phyloP scores from a whole-genome alignment of 2,113 vertebrate genomes.

The Macrotus californicus region DNA sequence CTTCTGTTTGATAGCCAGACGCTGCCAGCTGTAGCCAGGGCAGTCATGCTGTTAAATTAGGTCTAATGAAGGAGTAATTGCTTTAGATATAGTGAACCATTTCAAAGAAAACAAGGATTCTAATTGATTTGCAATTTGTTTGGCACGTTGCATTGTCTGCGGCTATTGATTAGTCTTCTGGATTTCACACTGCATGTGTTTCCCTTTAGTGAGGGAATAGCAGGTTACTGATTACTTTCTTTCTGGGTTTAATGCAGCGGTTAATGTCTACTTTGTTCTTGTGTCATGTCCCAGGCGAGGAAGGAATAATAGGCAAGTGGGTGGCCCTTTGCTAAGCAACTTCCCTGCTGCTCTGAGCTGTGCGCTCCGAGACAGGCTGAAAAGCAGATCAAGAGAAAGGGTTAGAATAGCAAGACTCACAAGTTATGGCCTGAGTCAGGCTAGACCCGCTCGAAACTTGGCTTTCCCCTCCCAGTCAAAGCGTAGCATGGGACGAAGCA shows the following conservation, averaged over 20 bases:
- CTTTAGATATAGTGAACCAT: constrained; percentile 97
- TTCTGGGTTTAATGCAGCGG: constrained; percentile 98
- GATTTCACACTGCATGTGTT: constrained; percentile 99
- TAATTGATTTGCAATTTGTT: constrained; percentile 99
- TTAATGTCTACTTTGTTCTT: constrained; percentile 99
- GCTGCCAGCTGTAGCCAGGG: constrained; percentile 91
- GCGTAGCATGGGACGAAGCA: constrained; percentile 70
- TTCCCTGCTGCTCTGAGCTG: constrained; percentile 88
- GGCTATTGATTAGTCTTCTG: constrained; percentile 97
- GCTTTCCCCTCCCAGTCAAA: constrained; percentile 81
- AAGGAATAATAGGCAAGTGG: constrained; percentile 97
- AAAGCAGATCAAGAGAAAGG: constrained; percentile 96
- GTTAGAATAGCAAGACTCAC: constrained; percentile 99
- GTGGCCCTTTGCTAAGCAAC: constrained; percentile 95
- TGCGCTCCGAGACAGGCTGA: constrained; percentile 87
- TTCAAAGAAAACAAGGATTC: constrained; percentile 99
- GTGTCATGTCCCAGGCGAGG: constrained; percentile 97
- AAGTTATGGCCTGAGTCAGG: constrained; percentile 86
- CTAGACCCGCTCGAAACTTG: constrained; percentile 85
- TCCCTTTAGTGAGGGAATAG: constrained; percentile 99
- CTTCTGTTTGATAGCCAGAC: constrained; percentile 87
- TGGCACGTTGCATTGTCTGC: constrained; percentile 93
- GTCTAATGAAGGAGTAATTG: constrained; percentile 99
- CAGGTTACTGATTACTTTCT: constrained; percentile 99
- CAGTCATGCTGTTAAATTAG: constrained; percentile 95